Evolutionary conservation across 2,797 vertebrate species (phyloP).

Genomic region (Percopsis omiscomaycus): DNA sequence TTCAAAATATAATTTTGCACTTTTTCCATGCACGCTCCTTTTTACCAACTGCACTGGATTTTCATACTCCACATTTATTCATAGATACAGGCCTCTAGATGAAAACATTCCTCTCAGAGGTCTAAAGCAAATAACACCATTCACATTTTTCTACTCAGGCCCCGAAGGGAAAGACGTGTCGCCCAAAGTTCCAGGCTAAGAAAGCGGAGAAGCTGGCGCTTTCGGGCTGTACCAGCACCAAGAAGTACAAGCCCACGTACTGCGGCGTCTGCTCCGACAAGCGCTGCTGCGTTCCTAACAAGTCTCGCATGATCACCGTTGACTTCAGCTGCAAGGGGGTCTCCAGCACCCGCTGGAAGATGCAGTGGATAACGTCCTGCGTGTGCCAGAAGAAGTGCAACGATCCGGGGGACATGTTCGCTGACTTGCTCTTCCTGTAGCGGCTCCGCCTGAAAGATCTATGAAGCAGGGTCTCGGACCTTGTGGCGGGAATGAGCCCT

Average conservation of each 20-base stretch:
- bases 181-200: slow-evolving; percentile 84
- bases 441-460: neutral
- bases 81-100: too few relatives aligned
- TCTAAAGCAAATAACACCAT: neutral
- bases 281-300: slow-evolving; percentile 91
- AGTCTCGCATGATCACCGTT: slow-evolving; percentile 85
- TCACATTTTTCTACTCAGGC: slow-evolving; percentile 67
- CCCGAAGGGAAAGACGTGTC: slow-evolving; percentile 87
- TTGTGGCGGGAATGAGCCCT: slow-evolving; percentile 10
- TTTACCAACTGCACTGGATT: too few relatives aligned
- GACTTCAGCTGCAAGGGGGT: slow-evolving; percentile 86
- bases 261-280: slow-evolving; percentile 88
- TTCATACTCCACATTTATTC: too few relatives aligned
- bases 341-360: slow-evolving; percentile 85
- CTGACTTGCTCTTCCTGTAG: slow-evolving; percentile 86
- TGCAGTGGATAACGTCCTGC: slow-evolving; percentile 95
- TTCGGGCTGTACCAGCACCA: slow-evolving; percentile 87
- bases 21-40: too few relatives aligned
- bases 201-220: slow-evolving; percentile 85
- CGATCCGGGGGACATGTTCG: slow-evolving; percentile 86
- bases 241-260: slow-evolving; percentile 85
- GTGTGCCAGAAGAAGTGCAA: slow-evolving; percentile 89
- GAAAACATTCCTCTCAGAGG: too few relatives aligned
- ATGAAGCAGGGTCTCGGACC: slow-evolving; percentile 12
- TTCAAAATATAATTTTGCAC: too few relatives aligned